Conservation (phyloP, 35 echinoderm and acorn worm genomes). For the Patiria miniata region DNA sequence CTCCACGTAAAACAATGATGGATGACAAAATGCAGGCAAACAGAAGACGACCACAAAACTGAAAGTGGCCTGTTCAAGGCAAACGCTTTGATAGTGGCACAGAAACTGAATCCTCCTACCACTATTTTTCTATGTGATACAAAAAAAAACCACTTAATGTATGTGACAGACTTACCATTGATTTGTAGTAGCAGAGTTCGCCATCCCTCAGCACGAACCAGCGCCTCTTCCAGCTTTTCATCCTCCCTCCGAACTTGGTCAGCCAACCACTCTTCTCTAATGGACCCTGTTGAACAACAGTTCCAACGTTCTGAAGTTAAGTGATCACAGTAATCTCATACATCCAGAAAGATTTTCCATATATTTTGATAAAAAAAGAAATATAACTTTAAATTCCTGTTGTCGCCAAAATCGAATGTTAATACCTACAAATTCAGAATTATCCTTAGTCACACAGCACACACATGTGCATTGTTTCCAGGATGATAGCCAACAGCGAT, state of each 20-base stretch:
- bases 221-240: slow-evolving; percentile 95
- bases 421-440: no score
- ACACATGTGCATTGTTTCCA: no score
- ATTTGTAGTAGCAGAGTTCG: slow-evolving; percentile 89
- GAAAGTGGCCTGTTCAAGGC: no score
- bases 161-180: slow-evolving; percentile 81
- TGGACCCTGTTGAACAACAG: slow-evolving; percentile 52
- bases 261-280: slow-evolving; percentile 91
- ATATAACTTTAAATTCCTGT: not conserved
- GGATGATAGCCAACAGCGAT: not conserved
- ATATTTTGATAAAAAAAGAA: not conserved
- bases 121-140: no score
- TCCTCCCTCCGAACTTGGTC: slow-evolving; percentile 91
- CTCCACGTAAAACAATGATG: no score
- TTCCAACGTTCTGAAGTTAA: not conserved
- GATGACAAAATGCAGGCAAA: no score
- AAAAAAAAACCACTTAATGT: no score
- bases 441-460: no score
- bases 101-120: no score
- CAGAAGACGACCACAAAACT: no score
- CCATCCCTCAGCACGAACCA: slow-evolving; percentile 98
- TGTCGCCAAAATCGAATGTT: no score
- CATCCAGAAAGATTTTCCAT: not conserved
- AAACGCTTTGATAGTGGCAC: no score
- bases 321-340: not conserved